Evolutionary conservation across 2,797 vertebrate genomes (phyloP).

Genomic region (Mus minutoides): DNA sequence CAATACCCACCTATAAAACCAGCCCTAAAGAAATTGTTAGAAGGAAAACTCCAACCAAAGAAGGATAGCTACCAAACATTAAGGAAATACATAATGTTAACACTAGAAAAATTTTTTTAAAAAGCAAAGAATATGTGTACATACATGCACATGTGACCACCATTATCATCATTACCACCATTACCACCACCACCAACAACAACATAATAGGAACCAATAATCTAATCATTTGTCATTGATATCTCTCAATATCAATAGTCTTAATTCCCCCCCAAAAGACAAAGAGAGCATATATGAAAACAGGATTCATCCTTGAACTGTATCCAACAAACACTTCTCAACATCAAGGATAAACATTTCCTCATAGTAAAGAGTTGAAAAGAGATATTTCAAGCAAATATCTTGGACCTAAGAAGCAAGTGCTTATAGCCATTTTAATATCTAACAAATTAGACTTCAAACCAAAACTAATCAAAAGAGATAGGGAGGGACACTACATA

Average conservation of each 20-base stretch:
- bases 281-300: not conserved
- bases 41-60: not conserved
- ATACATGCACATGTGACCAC: not conserved
- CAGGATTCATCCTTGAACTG: not conserved
- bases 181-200: not conserved
- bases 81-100: not conserved
- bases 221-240: not conserved
- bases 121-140: not conserved
- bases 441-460: not conserved
- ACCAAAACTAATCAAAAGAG: not conserved
- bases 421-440: not conserved
- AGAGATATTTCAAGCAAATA: not conserved
- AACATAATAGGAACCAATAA: not conserved
- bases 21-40: not conserved
- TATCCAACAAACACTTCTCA: not conserved
- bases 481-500: not conserved
- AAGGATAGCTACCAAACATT: not conserved
- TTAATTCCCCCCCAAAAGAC: not conserved
- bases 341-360: not conserved
- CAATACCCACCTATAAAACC: not conserved
- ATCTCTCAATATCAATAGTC: not conserved
- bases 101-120: not conserved
- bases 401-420: not conserved
- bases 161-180: not conserved
- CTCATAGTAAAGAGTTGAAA: not conserved